Evolutionary conservation across 2,113 vertebrate species (phyloP), one percentile per base, ranked within the genome.

Genomic region (Pandion haliaetus): DNA sequence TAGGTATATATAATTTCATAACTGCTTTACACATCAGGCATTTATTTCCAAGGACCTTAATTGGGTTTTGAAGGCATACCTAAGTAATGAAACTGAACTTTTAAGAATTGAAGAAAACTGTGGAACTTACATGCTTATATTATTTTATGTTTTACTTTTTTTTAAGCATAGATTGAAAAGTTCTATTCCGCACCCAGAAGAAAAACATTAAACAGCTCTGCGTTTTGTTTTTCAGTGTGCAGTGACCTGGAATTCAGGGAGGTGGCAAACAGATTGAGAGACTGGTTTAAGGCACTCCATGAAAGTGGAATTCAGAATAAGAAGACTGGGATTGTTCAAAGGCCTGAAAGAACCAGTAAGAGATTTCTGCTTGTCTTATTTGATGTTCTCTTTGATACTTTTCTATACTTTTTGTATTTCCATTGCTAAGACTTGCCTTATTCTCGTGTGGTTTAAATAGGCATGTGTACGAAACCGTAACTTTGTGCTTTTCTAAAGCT

Each of bases 241-340:
- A 98, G 98, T 87, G 99, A 99, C 95, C 94, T 98, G 73, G 99
- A 99, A 95, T 98, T 99, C 98, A 99, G 98, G 84, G 99, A 99
- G 93, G 99, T 99, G 94, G 99, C 99, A 52, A 99, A 98, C 93
- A 98, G 99, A 85, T 96, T 99, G 86, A 98, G 99, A 95, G 99
- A 99, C 87, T 99, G 99, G 99, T 99, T 99, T 98, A 99, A 99
- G 97, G 99, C 99, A 58, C 99, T 99, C 82, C 99, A 99, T 28
- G 99, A 99, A 97, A 99, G 98, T 14, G 98, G 99, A 95, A 98
- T 98, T 94, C 98, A 98, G 88, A 99, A 98, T 95, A 99, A 99
- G 98, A 99, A 99, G 97, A 96, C 98, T 13, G 99, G 98, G 95
- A 61, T 96, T 44, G 85, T 99, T 86, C 98, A 98, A 95, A 99